Evolutionary conservation across 2,888 invertebrate species (phyloP).

Genomic region (Melikaiella ostensackeni): DNA sequence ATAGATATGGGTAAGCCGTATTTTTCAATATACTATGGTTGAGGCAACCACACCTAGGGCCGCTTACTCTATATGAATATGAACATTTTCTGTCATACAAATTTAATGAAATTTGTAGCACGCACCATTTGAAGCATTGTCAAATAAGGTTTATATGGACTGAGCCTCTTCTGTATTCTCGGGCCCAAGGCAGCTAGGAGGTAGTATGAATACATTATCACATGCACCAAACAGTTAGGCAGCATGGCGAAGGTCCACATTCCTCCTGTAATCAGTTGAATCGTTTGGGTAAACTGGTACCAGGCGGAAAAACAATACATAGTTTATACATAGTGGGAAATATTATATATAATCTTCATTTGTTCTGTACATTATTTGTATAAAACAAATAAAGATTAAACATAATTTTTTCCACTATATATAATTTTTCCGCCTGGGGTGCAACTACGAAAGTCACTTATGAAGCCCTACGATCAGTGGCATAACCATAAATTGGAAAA

Average conservation of each 20-base stretch:
- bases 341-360: too few relatives aligned
- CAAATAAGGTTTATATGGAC: conserved; percentile 80
- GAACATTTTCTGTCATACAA: conserved; percentile 31
- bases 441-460: conserved; percentile 4
- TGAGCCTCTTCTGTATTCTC: conserved; percentile 79
- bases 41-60: too few relatives aligned
- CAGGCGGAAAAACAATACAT: too few relatives aligned
- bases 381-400: too few relatives aligned
- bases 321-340: too few relatives aligned
- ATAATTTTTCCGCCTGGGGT: too few relatives aligned
- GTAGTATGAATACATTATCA: conserved; percentile 89
- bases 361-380: too few relatives aligned
- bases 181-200: conserved; percentile 83
- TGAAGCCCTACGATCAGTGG: background rate
- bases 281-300: background rate
- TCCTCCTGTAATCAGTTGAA: conserved; percentile 77
- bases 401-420: too few relatives aligned
- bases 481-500: conserved; percentile 22
- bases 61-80: too few relatives aligned
- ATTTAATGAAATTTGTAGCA: conserved; percentile 7
- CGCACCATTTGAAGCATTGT: conserved; percentile 84
- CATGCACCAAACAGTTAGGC: conserved; percentile 84
- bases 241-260: conserved; percentile 83
- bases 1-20: too few relatives aligned
- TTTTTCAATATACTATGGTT: too few relatives aligned